A percentile compares a stretch with the other conserved stretches of the same genome.
Evolutionary conservation across 2,113 vertebrate species (phyloP).

Genomic region (Pomatorhinus ruficollis): DNA sequence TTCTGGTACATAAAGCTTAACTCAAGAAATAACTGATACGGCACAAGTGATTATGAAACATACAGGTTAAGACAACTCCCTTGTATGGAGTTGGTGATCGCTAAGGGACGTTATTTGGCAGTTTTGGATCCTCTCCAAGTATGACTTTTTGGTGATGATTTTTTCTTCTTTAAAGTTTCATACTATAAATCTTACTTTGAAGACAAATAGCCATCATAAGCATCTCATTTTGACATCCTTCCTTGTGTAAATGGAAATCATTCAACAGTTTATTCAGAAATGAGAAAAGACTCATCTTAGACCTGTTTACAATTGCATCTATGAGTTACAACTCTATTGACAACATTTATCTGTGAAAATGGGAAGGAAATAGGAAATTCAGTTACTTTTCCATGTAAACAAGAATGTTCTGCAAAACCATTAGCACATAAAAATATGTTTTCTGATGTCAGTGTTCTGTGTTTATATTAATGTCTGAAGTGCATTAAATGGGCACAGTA

Average conservation of each 20-base stretch:
- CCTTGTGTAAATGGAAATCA: neutral
- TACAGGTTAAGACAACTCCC: neutral
- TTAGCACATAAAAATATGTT: neutral
- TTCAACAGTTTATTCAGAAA: neutral
- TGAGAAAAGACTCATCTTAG: neutral
- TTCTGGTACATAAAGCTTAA: slow-evolving; percentile 13
- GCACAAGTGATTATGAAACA: neutral
- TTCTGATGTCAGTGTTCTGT: neutral
- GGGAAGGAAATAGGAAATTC: neutral
- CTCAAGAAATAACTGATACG: slow-evolving; percentile 14
- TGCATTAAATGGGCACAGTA: neutral
- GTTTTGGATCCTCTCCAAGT: neutral
- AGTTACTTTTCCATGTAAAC: neutral
- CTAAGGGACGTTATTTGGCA: neutral
- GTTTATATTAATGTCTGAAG: neutral
- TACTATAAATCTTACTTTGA: neutral
- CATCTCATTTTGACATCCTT: neutral
- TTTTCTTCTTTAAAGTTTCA: neutral
- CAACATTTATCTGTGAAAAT: neutral
- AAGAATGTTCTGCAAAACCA: neutral
- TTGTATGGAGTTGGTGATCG: neutral
- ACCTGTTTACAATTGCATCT: neutral
- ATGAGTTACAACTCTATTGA: neutral
- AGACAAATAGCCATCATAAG: neutral
- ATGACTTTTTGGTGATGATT: neutral